phyloP scores from a whole-genome alignment of 2,888 invertebrate genomes.

The Drosophila kanekoi region DNA sequence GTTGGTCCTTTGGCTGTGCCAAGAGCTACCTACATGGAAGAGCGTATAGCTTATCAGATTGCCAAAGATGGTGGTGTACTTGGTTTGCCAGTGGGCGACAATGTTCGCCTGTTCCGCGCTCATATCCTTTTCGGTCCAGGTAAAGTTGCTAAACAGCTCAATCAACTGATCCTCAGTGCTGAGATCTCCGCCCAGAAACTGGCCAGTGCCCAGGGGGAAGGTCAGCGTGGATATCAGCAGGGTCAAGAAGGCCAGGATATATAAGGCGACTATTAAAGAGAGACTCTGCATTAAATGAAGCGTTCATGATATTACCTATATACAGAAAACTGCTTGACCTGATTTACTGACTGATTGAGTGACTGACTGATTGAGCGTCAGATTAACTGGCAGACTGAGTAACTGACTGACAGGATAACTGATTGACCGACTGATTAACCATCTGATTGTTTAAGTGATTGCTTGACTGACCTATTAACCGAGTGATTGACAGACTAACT shows the following conservation, averaged over 20 bases:
- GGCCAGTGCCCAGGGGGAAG: slow-evolving; percentile 96
- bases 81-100: slow-evolving; percentile 94
- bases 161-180: slow-evolving; percentile 91
- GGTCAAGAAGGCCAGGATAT: slow-evolving; percentile 97
- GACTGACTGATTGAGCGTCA: too few relatives aligned
- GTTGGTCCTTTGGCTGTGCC: not conserved
- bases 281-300: not conserved
- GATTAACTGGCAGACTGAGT: too few relatives aligned
- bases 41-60: slow-evolving; percentile 93
- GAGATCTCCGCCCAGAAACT: slow-evolving; percentile 93
- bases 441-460: too few relatives aligned
- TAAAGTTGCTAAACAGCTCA: slow-evolving; percentile 97
- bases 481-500: too few relatives aligned
- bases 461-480: too few relatives aligned
- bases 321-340: too few relatives aligned
- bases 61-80: slow-evolving; percentile 92
- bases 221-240: slow-evolving; percentile 93
- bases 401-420: too few relatives aligned
- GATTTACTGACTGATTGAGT: too few relatives aligned
- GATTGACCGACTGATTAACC: too few relatives aligned
- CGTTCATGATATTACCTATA: not conserved
- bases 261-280: slow-evolving; percentile 92
- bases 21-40: slow-evolving; percentile 90
- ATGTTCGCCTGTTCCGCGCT: slow-evolving; percentile 93
- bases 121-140: slow-evolving; percentile 94